These are phyloP conservation scores for Drosophila kuntzei DNA, from an alignment of 2,888 invertebrate genomes.

Conservation along the genomic window DNA sequence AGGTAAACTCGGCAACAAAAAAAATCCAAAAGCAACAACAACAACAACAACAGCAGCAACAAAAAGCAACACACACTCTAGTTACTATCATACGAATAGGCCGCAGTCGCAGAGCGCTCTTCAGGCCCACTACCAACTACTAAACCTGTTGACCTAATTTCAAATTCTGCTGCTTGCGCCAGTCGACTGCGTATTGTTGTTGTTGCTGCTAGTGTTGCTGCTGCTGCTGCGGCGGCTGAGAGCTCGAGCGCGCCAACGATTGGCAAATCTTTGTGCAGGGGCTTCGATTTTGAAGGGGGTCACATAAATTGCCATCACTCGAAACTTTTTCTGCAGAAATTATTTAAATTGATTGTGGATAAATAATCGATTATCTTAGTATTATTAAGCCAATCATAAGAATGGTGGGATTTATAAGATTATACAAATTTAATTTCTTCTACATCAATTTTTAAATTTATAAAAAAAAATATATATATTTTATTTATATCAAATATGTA, in stretches of 20 bases:
- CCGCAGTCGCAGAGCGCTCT: conserved; percentile 67
- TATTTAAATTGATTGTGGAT: neutral
- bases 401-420: neutral
- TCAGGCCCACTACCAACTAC: conserved; percentile 80
- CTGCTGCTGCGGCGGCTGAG: conserved; percentile 61
- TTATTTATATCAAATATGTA: no score
- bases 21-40: conserved; percentile 42
- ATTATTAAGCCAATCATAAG: neutral
- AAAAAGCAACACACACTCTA: conserved; percentile 49
- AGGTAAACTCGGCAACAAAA: conserved; percentile 64
- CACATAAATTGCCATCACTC: neutral
- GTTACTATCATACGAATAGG: conserved; percentile 63
- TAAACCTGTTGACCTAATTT: conserved; percentile 86
- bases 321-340: neutral
- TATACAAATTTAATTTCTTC: neutral
- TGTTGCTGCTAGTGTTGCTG: conserved; percentile 55
- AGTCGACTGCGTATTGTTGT: conserved; percentile 57
- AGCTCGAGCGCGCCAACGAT: conserved; percentile 72
- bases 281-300: conserved; percentile 30
- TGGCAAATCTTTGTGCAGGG: conserved; percentile 76
- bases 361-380: neutral
- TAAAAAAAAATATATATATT: no score
- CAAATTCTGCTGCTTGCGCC: conserved; percentile 78
- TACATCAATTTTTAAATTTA: no score
- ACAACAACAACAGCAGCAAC: conserved; percentile 36